Evolutionary conservation across 2,888 invertebrate species (phyloP), one percentile per base, ranked within the genome.

Genomic region (Lydus trimaculatus): DNA sequence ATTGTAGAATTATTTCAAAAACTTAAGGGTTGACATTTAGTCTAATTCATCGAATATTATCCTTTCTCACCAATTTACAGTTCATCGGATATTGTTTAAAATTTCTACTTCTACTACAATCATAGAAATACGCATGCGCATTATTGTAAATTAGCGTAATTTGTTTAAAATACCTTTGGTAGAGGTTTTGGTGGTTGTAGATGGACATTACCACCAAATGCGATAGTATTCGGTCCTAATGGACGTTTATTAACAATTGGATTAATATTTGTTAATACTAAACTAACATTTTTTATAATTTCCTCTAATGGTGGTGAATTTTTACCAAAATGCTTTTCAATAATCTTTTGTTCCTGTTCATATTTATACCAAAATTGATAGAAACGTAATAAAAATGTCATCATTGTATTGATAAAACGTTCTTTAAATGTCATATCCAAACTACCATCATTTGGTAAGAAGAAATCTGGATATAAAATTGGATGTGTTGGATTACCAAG

Each of bases 401-500:
- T 6, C 5, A 64, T 33, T n/a, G 58, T 17, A 31, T 63, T 66
- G 8, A 63, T 13, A 4, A 71, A 11, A 58, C 71, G 61, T 52
- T 71, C 61, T 6, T 48, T 58, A 52, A 66, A 71, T n/a, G 36
- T 64, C 61, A 71, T 56, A 17, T 64, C 33, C n/a, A 39, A 25
- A 15, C 48, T 56, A 63, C 23, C 8, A 23, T 60, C 33, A 60
- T 69, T 76, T 5, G 75, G 72, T 8, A 76, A 63, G 25, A 78
- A 71, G 6, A 77, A 61, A 61, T 80, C 79, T 6, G 83, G 81
- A 33, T 78, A 77, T 56, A 82, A 67, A 1, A 82, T 65, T 0
- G 82, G 81, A 72, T 81, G 79, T n/a, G 75, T 71, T 6, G 78
- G 78, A 70, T 80, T 82, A 15, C 81, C 82, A 7, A 81, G 67